phyloP scores from a whole-genome alignment of 1,140 invertebrate species.

The Rhopalosiphum maidis region DNA sequence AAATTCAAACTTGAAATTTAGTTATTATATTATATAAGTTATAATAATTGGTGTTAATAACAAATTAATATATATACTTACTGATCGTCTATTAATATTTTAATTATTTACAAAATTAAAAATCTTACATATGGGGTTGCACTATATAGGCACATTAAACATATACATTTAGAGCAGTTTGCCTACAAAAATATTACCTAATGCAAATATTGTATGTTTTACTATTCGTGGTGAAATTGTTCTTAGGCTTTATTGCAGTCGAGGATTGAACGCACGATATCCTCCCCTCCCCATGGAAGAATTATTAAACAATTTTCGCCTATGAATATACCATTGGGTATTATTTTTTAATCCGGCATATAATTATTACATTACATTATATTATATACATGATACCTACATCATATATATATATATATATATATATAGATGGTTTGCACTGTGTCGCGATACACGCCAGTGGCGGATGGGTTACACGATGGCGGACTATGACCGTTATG shows the following conservation, averaged over 20 bases:
- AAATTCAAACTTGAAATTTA: no score
- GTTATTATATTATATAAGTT: no score
- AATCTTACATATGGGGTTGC: no score
- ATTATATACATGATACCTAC: background rate
- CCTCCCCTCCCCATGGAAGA: background rate
- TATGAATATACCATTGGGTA: background rate
- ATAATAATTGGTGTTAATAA: no score
- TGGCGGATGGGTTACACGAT: background rate
- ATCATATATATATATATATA: background rate
- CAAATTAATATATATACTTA: no score
- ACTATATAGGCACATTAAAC: no score
- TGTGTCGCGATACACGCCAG: background rate
- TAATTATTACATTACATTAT: background rate
- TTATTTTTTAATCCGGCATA: background rate
- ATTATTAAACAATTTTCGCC: background rate
- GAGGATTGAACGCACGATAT: background rate
- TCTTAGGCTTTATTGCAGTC: background rate
- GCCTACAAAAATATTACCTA: background rate
- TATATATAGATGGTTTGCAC: background rate
- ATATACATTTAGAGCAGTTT: background rate
- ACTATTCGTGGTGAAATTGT: no score
- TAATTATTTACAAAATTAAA: no score
- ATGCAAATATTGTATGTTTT: background rate
- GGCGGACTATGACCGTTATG: slow-evolving; percentile 51
- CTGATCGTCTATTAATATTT: no score